Conservation (phyloP, 2,113 vertebrate species). For the Indicator maculatus region DNA sequence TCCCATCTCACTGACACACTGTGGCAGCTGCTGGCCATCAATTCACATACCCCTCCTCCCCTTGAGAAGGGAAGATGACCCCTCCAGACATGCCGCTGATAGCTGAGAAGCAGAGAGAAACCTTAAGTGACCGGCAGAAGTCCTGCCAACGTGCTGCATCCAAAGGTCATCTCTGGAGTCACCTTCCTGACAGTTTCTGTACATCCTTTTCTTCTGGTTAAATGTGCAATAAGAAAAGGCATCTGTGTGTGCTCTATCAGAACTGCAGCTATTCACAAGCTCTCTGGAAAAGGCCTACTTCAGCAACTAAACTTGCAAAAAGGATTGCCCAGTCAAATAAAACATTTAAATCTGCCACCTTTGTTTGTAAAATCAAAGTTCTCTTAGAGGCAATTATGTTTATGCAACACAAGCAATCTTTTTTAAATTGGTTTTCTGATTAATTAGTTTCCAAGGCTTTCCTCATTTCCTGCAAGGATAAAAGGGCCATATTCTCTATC, state of each 20-base stretch:
- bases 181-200: neutral
- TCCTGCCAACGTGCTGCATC: neutral
- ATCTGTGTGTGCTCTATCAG: neutral
- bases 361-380: neutral
- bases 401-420: neutral
- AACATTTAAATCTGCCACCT: neutral
- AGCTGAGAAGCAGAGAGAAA: neutral
- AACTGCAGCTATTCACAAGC: neutral
- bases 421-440: neutral
- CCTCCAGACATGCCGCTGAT: neutral
- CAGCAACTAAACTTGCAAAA: neutral
- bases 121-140: neutral
- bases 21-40: neutral
- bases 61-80: neutral
- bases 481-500: neutral
- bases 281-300: neutral
- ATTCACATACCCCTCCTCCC: neutral
- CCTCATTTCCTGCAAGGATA: neutral
- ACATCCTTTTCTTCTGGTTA: neutral
- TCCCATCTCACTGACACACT: conserved; percentile 6
- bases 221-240: neutral
- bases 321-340: neutral
- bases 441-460: neutral
- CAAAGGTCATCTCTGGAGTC: neutral
- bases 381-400: neutral